phyloP scores from a whole-genome alignment of 2,113 vertebrate species.

The Burhinus bistriatus region DNA sequence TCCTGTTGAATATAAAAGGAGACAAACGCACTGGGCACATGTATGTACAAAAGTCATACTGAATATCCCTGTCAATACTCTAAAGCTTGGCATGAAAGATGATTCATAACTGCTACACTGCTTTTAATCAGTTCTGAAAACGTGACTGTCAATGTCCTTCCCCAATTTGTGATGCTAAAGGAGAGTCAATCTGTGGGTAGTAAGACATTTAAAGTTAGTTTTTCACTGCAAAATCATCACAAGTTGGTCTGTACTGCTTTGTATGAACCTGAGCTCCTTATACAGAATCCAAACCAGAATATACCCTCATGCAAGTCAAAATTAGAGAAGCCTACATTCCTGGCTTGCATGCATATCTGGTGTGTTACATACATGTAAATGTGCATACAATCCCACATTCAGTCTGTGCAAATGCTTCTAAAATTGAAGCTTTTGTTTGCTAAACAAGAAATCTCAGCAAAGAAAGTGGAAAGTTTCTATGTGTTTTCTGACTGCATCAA shows the following conservation, averaged over 20 bases:
- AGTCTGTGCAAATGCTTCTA: neutral
- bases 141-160: neutral
- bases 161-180: neutral
- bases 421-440: neutral
- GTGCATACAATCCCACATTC: accelerated
- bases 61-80: neutral
- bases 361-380: neutral
- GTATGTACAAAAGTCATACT: neutral
- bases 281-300: neutral
- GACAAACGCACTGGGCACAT: neutral
- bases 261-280: neutral
- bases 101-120: neutral
- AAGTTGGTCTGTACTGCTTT: neutral
- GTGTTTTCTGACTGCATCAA: neutral
- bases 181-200: neutral
- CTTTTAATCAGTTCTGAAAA: neutral
- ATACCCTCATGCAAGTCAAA: neutral
- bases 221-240: neutral
- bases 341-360: neutral
- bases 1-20: neutral
- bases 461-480: neutral
- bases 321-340: neutral
- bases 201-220: neutral
- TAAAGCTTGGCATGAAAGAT: neutral
- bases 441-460: neutral